phyloP scores from a whole-genome alignment of 2,797 vertebrate genomes.

The Parambassis ranga region DNA sequence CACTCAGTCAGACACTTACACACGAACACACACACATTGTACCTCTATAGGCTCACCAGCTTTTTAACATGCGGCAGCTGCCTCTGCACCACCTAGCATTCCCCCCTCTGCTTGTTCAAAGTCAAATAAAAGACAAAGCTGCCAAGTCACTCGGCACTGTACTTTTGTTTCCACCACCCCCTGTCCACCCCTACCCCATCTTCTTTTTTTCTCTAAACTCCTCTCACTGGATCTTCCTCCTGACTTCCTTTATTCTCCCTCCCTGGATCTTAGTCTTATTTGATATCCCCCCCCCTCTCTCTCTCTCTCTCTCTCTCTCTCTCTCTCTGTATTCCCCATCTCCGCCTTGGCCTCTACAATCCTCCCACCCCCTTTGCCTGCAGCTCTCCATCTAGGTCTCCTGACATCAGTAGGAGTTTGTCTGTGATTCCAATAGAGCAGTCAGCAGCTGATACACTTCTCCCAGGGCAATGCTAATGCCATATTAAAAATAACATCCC shows the following conservation, averaged over 20 bases:
- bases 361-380: conserved; percentile 34
- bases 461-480: conserved; percentile 80
- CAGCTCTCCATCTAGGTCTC: conserved; percentile 71
- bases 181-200: conserved; percentile 43
- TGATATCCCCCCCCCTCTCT: conserved; percentile 38
- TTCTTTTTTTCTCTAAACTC: conserved; percentile 48
- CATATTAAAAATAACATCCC: conserved; percentile 81
- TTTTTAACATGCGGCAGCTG: conserved; percentile 74
- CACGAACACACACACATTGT: conserved; percentile 5
- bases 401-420: conserved; percentile 67
- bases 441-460: conserved; percentile 70
- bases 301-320: conserved; percentile 17
- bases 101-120: conserved; percentile 74
- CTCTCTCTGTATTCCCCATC: conserved; percentile 41
- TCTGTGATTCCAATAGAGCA: conserved; percentile 74
- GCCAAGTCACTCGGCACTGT: conserved; percentile 57
- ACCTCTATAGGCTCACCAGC: conserved; percentile 63
- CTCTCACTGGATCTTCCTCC: conserved; percentile 46
- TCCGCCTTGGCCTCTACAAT: conserved; percentile 27
- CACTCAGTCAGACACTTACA: conserved; percentile 8
- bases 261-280: conserved; percentile 42
- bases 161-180: conserved; percentile 65
- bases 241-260: conserved; percentile 26
- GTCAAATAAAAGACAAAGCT: conserved; percentile 82
- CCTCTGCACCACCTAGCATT: conserved; percentile 66